phyloP scores from a whole-genome alignment of 2,888 invertebrate species.

The Amaurobius ferox region DNA sequence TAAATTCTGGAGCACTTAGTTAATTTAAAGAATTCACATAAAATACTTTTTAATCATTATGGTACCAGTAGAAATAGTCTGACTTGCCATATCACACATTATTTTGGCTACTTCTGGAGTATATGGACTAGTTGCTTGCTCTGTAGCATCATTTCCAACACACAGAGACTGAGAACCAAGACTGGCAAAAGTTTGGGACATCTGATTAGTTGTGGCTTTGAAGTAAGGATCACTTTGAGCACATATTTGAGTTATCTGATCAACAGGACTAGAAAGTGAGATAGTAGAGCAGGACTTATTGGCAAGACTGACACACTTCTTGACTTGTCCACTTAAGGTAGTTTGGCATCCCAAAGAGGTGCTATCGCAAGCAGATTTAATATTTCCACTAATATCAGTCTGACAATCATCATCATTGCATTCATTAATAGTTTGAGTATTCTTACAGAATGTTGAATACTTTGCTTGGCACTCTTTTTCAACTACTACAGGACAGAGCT shows the following conservation, averaged over 20 bases:
- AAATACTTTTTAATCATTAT: constrained; percentile 2
- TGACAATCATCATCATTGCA: neutral
- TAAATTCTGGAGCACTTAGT: too few relatives aligned
- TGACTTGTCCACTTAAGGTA: neutral
- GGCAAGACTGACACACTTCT: neutral
- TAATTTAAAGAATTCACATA: too few relatives aligned
- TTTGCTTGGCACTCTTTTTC: neutral
- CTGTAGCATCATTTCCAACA: too few relatives aligned
- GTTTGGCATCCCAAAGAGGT: neutral
- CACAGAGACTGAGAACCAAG: too few relatives aligned
- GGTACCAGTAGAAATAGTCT: neutral
- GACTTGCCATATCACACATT: neutral
- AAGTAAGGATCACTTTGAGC: neutral
- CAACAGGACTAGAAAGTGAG: neutral
- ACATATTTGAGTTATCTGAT: neutral
- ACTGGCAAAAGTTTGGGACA: too few relatives aligned
- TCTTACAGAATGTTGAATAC: neutral
- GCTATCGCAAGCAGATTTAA: neutral
- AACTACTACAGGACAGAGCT: neutral
- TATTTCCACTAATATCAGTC: neutral
- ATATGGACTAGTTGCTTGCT: too few relatives aligned
- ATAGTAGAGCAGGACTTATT: neutral
- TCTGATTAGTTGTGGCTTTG: too few relatives aligned
- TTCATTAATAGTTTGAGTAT: neutral
- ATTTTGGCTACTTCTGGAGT: too few relatives aligned